Base-by-base conservation (phyloP, 1,140 invertebrate species). In the Tetragnatha versicolor region DNA sequence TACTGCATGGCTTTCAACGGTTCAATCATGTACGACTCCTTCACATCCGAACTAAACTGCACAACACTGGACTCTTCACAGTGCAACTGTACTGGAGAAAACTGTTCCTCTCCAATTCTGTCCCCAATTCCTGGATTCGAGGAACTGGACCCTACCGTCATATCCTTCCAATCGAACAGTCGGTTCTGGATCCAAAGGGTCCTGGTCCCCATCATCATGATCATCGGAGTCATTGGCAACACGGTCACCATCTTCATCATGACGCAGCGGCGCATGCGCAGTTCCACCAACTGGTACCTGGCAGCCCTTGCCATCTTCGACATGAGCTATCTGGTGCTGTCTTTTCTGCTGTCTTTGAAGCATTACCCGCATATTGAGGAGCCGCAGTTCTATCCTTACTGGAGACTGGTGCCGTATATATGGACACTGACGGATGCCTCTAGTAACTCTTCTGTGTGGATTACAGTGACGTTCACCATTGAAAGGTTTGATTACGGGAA, bases 391-490 rank as follows among this genome's bases (percentile, higher is more conserved):
- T 88, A 87, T 80, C 88, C 85, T 22, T 91, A 91, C 84, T 88
- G 88, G 83, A 84, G 88, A 39, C 85, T 87, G 73, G 85, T 85
- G 63, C 87, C 87, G 0, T 88, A 90, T 75, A 89, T 85, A 3
- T 84, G 89, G 29, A 90, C 90, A 87, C 83, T 92, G 42, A 88
- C 89, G 17, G 91, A 92, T 84, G 88, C 89, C 29, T 88, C 89
- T 66, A 90, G 89, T 81, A 92, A 90, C 84, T 90, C 91, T 37
- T 92, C 91, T 25, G 91, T 92, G 39, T 93, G 92, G 91, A 85
- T 93, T 61, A 92, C 91, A 31, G 91, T 93, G 3, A 90, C 91
- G 33, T 93, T 93, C 84, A 93, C 92, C 3, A 88, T 93, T 68
- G 92, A 93, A 85, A 85, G 92, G n/a, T n/a, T n/a, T n/a, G n/a